phyloP scores from a whole-genome alignment of 2,113 vertebrate species.

The Bolborhynchus lineola region DNA sequence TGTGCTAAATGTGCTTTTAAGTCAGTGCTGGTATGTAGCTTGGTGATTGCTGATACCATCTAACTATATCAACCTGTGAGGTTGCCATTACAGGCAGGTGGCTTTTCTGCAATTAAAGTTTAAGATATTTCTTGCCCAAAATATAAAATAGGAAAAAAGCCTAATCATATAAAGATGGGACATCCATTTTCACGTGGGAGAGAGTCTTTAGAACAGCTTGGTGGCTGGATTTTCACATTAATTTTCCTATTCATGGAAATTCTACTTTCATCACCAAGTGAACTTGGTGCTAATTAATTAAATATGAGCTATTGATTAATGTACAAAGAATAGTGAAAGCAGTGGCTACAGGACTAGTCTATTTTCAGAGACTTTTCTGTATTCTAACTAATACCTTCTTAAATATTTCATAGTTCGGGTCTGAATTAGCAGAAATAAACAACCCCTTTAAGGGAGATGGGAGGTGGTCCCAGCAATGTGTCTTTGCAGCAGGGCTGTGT shows the following conservation, averaged over 20 bases:
- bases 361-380: conserved; percentile 40
- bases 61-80: background rate
- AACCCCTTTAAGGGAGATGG: background rate
- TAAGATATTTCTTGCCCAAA: background rate
- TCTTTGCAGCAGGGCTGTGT: background rate
- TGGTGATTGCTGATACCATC: background rate
- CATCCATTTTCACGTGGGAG: conserved; percentile 36
- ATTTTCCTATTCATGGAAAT: conserved; percentile 49
- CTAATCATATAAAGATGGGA: conserved; percentile 5
- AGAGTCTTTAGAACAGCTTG: conserved; percentile 4
- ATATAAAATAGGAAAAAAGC: conserved; percentile 8
- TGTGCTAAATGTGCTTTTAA: background rate
- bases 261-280: conserved; percentile 58
- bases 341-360: conserved; percentile 29
- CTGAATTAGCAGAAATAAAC: background rate
- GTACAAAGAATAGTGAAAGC: conserved; percentile 41
- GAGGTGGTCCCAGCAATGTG: background rate
- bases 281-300: conserved; percentile 62
- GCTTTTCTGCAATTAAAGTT: background rate
- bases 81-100: background rate
- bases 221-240: conserved; percentile 28
- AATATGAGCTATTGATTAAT: conserved; percentile 65
- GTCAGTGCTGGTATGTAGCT: background rate
- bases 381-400: conserved; percentile 31
- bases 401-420: background rate